phyloP scores from a whole-genome alignment of 2,888 invertebrate species.

The Cantharis rufa region DNA sequence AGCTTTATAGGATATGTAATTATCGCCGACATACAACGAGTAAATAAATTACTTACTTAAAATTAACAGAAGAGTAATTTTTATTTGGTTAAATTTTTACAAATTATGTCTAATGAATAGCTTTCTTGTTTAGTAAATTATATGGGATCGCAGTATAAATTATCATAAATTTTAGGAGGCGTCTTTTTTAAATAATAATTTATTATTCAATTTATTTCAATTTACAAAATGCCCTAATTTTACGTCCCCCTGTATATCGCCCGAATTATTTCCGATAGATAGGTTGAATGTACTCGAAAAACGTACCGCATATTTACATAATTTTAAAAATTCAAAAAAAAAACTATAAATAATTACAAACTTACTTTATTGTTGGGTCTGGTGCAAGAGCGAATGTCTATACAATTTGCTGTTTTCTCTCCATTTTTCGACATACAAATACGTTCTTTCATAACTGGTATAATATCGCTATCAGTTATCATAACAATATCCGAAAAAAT shows the following conservation, averaged over 20 bases:
- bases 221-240: background rate
- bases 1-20: background rate
- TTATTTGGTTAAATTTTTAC: background rate
- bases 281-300: background rate
- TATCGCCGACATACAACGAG: background rate
- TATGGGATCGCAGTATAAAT: background rate
- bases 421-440: constrained; percentile 38
- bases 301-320: background rate
- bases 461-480: constrained; percentile 35
- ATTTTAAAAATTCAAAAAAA: background rate
- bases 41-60: background rate
- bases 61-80: background rate
- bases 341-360: constrained; percentile 9
- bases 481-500: constrained; percentile 18
- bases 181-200: background rate
- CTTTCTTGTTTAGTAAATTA: background rate
- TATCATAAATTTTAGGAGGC: background rate
- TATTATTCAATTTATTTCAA: background rate
- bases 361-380: constrained; percentile 70
- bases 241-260: background rate
- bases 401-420: constrained; percentile 46
- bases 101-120: background rate
- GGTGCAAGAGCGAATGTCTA: constrained; percentile 71
- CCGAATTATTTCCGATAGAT: background rate
- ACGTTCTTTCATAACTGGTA: constrained; percentile 28